A percentile compares a stretch with the other conserved stretches of the same genome.
These are phyloP conservation scores for Xylota segnis DNA, from an alignment of 2,888 invertebrate genomes.

Conservation along the genomic window DNA sequence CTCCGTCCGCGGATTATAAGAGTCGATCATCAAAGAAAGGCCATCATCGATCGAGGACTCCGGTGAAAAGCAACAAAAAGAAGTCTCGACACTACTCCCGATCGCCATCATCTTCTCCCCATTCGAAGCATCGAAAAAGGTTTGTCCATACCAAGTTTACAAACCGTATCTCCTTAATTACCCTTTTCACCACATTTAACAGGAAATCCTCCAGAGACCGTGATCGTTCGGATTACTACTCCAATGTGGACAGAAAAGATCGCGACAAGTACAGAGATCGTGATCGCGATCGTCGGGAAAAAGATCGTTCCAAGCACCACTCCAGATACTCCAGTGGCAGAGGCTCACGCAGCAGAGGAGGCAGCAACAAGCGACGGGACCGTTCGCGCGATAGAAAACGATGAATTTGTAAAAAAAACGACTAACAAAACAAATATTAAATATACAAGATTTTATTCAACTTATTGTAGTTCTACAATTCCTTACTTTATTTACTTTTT, in stretches of 20 bases:
- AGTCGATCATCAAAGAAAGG: slow-evolving; percentile 77
- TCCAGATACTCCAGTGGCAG: slow-evolving; percentile 81
- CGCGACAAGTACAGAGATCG: slow-evolving; percentile 81
- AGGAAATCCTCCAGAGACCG: slow-evolving; percentile 80
- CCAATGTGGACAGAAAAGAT: slow-evolving; percentile 79
- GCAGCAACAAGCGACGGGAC: slow-evolving; percentile 81
- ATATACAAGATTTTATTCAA: slow-evolving; percentile 48
- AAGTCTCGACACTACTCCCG: slow-evolving; percentile 83
- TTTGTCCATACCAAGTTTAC: slow-evolving; percentile 49
- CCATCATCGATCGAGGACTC: slow-evolving; percentile 78
- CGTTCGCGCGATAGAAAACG: slow-evolving; percentile 83
- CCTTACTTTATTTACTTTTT: slow-evolving; percentile 46
- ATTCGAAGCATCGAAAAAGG: slow-evolving; percentile 83
- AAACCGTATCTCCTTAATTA: background rate
- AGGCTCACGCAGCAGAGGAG: slow-evolving; percentile 79
- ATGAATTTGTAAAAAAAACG: slow-evolving; percentile 67
- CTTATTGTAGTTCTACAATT: slow-evolving; percentile 48
- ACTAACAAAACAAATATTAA: slow-evolving; percentile 21
- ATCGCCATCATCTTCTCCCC: slow-evolving; percentile 83
- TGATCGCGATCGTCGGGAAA: slow-evolving; percentile 77
- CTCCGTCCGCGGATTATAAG: slow-evolving; percentile 77
- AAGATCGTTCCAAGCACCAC: slow-evolving; percentile 80
- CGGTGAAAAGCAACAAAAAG: slow-evolving; percentile 82
- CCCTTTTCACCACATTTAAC: background rate
- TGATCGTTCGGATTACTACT: slow-evolving; percentile 81